phyloP scores from a whole-genome alignment of 2,113 vertebrate species.

The Ptilonorhynchus violaceus region DNA sequence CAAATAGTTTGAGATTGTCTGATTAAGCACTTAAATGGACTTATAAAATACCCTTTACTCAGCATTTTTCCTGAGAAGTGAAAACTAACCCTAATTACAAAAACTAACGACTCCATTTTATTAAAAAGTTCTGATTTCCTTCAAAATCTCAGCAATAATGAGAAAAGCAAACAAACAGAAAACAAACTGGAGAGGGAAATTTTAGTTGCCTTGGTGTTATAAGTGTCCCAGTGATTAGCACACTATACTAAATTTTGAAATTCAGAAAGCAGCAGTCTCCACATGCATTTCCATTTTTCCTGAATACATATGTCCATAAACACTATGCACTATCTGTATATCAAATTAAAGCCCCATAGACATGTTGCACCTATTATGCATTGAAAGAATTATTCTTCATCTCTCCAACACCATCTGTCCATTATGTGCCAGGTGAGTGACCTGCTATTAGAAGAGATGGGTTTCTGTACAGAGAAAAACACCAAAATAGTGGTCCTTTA shows the following conservation, averaged over 20 bases:
- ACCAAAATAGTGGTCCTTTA: neutral
- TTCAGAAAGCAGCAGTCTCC: neutral
- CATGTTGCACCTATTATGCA: rapidly evolving
- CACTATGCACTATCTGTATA: rapidly evolving
- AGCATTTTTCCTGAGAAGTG: neutral
- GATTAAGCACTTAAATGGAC: neutral
- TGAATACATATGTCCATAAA: neutral
- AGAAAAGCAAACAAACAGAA: neutral
- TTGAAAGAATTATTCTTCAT: neutral
- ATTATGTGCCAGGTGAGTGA: neutral
- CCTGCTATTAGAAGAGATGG: neutral
- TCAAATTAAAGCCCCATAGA: neutral
- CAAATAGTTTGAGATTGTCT: neutral
- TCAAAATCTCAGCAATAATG: neutral
- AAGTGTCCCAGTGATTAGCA: neutral
- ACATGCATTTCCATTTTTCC: neutral
- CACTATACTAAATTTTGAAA: neutral
- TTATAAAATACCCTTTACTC: neutral
- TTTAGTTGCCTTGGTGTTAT: neutral
- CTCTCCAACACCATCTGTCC: neutral
- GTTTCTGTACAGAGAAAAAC: neutral
- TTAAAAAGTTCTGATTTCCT: neutral
- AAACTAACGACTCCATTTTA: neutral
- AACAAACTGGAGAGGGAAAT: neutral
- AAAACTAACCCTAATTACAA: neutral